phyloP scores from a whole-genome alignment of 2,113 vertebrate species.

The Anser brachyrhynchus region DNA sequence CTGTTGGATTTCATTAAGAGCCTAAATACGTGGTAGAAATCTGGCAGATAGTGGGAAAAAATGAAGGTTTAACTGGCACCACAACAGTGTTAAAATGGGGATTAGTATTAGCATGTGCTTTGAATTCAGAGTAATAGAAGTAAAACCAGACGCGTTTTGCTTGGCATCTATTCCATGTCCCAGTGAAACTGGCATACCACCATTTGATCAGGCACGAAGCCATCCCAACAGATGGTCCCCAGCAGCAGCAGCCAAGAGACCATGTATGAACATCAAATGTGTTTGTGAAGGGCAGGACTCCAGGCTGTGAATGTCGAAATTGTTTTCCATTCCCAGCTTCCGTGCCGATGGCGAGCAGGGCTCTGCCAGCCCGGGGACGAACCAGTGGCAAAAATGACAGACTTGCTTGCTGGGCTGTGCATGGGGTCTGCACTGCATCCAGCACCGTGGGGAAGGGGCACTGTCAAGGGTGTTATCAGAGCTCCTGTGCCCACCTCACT shows the following conservation, averaged over 20 bases:
- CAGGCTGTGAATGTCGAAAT: conserved; percentile 75
- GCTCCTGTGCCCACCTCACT: neutral
- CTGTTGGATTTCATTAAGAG: neutral
- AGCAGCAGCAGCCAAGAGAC: conserved; percentile 77
- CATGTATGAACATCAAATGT: conserved; percentile 81
- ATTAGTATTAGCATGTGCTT: conserved; percentile 63
- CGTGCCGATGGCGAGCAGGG: conserved; percentile 28
- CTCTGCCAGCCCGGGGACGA: neutral
- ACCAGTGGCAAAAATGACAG: neutral
- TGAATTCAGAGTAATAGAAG: conserved; percentile 61
- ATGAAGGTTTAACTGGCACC: conserved; percentile 49
- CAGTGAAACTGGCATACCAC: conserved; percentile 66
- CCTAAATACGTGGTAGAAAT: neutral
- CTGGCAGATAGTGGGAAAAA: conserved; percentile 37
- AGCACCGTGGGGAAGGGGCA: neutral
- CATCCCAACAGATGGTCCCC: conserved; percentile 77
- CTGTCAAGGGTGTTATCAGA: neutral
- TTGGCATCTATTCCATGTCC: conserved; percentile 69
- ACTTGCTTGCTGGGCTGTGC: neutral
- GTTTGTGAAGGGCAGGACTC: conserved; percentile 70
- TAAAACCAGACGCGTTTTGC: conserved; percentile 60
- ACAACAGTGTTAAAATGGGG: conserved; percentile 62
- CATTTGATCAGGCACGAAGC: conserved; percentile 71
- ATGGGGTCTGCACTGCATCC: neutral
- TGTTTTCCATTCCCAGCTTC: conserved; percentile 77